A percentile compares a stretch with the other conserved stretches of the same genome.
Conservation (phyloP, 2,888 invertebrate genomes). For the Acleris sparsana region DNA sequence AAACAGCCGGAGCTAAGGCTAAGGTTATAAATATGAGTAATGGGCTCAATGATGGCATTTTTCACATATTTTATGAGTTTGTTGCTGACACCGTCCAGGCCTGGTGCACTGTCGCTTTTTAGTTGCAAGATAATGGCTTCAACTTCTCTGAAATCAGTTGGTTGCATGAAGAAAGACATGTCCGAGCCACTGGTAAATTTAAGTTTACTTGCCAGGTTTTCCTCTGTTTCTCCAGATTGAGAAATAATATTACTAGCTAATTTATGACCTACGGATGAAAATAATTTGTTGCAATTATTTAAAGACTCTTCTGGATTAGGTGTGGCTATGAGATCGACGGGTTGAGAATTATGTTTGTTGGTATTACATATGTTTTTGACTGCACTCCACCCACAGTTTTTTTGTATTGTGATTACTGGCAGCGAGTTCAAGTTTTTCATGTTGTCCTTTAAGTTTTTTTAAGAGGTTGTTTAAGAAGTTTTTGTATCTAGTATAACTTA, state of each 20-base stretch:
- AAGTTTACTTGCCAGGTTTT: background rate
- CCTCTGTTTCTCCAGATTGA: conserved; percentile 1
- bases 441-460: conserved; percentile 4
- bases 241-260: background rate
- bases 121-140: conserved; percentile 2
- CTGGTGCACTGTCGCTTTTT: conserved; percentile 3
- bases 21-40: conserved; percentile 16
- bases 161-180: conserved; percentile 4
- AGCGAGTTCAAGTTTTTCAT: background rate
- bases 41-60: conserved; percentile 2
- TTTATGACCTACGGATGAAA: conserved; percentile 1
- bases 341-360: background rate
- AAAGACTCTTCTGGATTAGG: background rate
- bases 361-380: conserved; percentile 6
- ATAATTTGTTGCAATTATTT: background rate
- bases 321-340: background rate
- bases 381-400: background rate
- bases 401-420: conserved; percentile 4
- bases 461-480: conserved; percentile 6
- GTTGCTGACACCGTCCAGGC: background rate
- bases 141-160: conserved; percentile 1
- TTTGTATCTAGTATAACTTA: conserved; percentile 3
- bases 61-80: conserved; percentile 8
- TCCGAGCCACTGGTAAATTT: background rate
- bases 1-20: conserved; percentile 14